A percentile compares a stretch with the other conserved stretches of the same genome.
phyloP scores from a whole-genome alignment of 2,113 vertebrate genomes.

The Dunckerocampus dactyliophorus region DNA sequence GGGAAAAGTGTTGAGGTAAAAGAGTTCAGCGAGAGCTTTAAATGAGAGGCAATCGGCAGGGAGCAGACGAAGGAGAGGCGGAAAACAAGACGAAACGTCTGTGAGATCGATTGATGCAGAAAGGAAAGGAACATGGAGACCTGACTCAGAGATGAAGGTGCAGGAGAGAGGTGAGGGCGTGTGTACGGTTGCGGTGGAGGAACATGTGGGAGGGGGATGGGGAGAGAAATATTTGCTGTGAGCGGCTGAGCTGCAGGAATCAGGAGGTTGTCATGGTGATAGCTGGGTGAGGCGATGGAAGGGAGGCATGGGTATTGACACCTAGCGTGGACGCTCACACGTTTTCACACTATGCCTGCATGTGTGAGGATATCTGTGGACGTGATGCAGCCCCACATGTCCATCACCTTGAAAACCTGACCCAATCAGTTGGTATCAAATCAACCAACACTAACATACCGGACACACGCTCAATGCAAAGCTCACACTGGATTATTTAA shows the following conservation, averaged over 20 bases:
- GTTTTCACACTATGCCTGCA: background rate
- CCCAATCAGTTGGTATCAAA: too few relatives aligned
- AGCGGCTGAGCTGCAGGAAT: slow-evolving; percentile 62
- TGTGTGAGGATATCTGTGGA: background rate
- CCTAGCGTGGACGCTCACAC: slow-evolving; percentile 27
- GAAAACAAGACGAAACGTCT: slow-evolving; percentile 34
- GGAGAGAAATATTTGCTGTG: slow-evolving; percentile 63
- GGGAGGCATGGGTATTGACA: slow-evolving; percentile 55
- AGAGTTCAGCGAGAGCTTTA: slow-evolving; percentile 10
- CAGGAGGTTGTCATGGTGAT: slow-evolving; percentile 78
- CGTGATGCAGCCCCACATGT: background rate
- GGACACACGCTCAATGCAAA: slow-evolving; percentile 31
- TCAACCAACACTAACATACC: too few relatives aligned
- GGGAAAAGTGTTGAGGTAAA: slow-evolving; percentile 2
- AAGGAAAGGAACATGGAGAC: slow-evolving; percentile 35
- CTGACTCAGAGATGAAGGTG: slow-evolving; percentile 18
- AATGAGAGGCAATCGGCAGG: slow-evolving; percentile 33
- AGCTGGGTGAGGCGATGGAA: slow-evolving; percentile 54
- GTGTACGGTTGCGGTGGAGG: slow-evolving; percentile 26
- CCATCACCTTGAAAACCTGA: background rate
- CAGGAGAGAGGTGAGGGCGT: slow-evolving; percentile 28
- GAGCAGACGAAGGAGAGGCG: slow-evolving; percentile 32
- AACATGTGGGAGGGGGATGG: slow-evolving; percentile 58
- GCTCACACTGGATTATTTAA: slow-evolving; percentile 58
- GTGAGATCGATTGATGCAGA: slow-evolving; percentile 22